Evolutionary conservation across 1,140 invertebrate genomes (phyloP).

Genomic region (Lepeophtheirus salmonis): DNA sequence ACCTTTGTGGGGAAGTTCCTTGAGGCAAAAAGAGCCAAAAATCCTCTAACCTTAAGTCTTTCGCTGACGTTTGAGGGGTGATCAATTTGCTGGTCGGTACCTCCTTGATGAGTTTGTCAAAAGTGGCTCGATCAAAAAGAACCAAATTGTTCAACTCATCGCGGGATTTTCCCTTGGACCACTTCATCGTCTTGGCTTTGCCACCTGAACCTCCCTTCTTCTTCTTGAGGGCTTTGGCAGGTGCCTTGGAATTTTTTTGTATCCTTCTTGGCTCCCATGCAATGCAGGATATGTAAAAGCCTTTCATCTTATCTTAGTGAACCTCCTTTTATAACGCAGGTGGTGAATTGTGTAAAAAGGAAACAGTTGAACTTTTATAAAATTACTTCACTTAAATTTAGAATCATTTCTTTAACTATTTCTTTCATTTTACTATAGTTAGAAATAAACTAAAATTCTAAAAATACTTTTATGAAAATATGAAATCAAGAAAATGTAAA

Average conservation of each 20-base stretch:
- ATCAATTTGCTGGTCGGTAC: conserved; percentile 95
- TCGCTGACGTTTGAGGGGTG: conserved; percentile 98
- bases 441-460: no score
- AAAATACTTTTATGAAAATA: no score
- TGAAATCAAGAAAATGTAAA: no score
- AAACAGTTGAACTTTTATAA: no score
- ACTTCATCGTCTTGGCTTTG: conserved; percentile 86
- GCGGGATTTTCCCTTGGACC: conserved; percentile 47
- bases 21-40: conserved; percentile 83
- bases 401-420: no score
- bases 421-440: no score
- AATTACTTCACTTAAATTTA: no score
- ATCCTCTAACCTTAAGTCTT: conserved; percentile 90
- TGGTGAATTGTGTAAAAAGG: no score
- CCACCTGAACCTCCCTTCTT: conserved; percentile 87
- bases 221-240: conserved; percentile 80
- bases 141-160: conserved; percentile 99
- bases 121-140: conserved; percentile 87
- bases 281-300: no score
- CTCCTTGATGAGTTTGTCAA: conserved; percentile 95
- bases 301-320: no score
- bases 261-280: conserved; percentile 75
- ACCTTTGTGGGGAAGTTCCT: conserved; percentile 80
- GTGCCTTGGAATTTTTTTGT: conserved; percentile 51
- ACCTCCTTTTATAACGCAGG: no score